phyloP scores from a whole-genome alignment of 2,113 vertebrate species.

The Falco punctatus region DNA sequence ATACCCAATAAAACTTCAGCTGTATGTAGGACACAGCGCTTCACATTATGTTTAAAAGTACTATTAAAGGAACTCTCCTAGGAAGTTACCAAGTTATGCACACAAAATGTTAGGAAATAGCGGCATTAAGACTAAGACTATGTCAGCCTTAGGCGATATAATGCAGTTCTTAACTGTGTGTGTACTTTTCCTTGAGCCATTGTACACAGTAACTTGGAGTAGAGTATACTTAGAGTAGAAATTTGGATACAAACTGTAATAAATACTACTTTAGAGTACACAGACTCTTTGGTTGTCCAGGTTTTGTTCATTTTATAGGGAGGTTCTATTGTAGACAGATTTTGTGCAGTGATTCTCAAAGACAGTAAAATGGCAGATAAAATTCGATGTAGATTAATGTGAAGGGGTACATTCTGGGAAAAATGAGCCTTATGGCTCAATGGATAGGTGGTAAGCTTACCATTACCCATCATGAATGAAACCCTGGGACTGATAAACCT shows the following conservation, averaged over 20 bases:
- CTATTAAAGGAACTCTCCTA: not conserved
- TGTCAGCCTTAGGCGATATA: not conserved
- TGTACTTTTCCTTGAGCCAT: not conserved
- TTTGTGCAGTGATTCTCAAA: not conserved
- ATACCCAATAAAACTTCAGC: not conserved
- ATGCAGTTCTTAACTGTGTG: not conserved
- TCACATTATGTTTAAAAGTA: not conserved
- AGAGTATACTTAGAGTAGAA: not conserved
- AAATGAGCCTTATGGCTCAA: not conserved
- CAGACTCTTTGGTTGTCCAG: not conserved
- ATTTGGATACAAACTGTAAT: not conserved
- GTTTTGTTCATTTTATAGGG: not conserved
- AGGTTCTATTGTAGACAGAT: not conserved
- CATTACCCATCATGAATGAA: not conserved
- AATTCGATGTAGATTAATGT: not conserved
- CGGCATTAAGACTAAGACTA: not conserved
- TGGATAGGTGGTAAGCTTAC: not conserved
- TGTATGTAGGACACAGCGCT: not conserved
- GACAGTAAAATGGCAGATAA: not conserved
- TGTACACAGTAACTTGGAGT: not conserved
- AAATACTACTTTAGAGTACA: not conserved
- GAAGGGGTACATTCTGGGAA: not conserved
- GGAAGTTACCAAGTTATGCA: not conserved
- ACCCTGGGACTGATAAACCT: not conserved
- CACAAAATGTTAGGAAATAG: not conserved